Conservation (phyloP, 2,888 invertebrate genomes). For the Lapara coniferarum region DNA sequence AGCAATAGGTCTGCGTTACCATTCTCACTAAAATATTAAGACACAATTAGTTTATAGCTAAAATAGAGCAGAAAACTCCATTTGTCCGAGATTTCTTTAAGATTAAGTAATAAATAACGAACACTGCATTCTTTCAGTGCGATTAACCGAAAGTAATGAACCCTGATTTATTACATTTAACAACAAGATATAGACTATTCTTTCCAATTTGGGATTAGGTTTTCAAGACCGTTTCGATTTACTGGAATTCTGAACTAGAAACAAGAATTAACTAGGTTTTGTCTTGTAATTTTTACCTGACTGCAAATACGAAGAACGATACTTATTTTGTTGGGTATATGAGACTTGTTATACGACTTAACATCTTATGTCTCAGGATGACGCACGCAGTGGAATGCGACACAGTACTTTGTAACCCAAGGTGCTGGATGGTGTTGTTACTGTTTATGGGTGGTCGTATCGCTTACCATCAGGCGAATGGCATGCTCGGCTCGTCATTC, state of each 20-base stretch:
- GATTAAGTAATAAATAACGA: constrained; percentile 24
- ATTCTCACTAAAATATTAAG: constrained; percentile 11
- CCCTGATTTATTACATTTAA: constrained; percentile 18
- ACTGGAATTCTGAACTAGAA: background rate
- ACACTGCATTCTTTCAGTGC: constrained; percentile 14
- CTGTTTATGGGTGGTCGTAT: too few relatives aligned
- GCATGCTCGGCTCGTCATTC: too few relatives aligned
- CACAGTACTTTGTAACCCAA: too few relatives aligned
- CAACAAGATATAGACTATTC: constrained; percentile 16
- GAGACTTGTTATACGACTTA: too few relatives aligned
- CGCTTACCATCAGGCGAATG: too few relatives aligned
- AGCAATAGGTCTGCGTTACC: background rate
- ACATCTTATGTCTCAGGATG: too few relatives aligned
- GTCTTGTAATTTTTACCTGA: background rate
- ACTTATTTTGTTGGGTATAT: too few relatives aligned
- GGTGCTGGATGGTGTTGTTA: too few relatives aligned
- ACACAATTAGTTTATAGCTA: constrained; percentile 20
- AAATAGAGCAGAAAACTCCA: constrained; percentile 1
- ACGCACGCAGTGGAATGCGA: too few relatives aligned
- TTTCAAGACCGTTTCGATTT: constrained; percentile 9
- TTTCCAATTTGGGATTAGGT: background rate
- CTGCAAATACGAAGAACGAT: too few relatives aligned
- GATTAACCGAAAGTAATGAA: constrained; percentile 17
- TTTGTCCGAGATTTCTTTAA: constrained; percentile 22
- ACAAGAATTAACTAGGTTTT: background rate